phyloP scores from a whole-genome alignment of 2,888 invertebrate species.

The Himalopsyche anomala region DNA sequence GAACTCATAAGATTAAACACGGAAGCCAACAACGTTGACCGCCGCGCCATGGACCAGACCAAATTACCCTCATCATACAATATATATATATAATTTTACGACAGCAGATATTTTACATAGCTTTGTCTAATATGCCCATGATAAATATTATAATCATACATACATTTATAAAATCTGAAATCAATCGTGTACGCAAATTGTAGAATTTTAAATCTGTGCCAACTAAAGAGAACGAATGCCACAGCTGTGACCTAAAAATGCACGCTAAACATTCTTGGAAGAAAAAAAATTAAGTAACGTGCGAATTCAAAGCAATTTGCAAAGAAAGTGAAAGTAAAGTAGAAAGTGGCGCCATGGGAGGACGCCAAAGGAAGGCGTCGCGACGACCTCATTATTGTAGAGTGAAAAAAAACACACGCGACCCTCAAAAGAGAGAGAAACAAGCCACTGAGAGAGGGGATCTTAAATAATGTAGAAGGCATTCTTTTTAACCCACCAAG shows the following conservation, averaged over 20 bases:
- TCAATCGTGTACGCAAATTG: too few relatives aligned
- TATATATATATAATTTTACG: too few relatives aligned
- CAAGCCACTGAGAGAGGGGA: slow-evolving; percentile 41
- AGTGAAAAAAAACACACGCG: slow-evolving; percentile 49
- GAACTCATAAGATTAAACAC: too few relatives aligned
- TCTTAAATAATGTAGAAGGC: slow-evolving; percentile 62
- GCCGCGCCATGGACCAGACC: too few relatives aligned
- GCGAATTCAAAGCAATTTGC: slow-evolving; percentile 46
- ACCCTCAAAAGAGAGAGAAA: slow-evolving; percentile 40
- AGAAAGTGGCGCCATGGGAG: slow-evolving; percentile 49
- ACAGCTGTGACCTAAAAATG: slow-evolving; percentile 43
- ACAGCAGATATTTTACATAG: too few relatives aligned
- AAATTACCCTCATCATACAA: too few relatives aligned
- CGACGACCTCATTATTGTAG: slow-evolving; percentile 65
- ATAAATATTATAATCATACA: too few relatives aligned
- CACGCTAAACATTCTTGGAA: slow-evolving; percentile 38
- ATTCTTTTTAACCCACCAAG: slow-evolving; percentile 49
- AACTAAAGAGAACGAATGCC: neutral
- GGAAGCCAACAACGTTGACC: too few relatives aligned
- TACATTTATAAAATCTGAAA: too few relatives aligned
- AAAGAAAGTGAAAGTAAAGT: slow-evolving; percentile 59
- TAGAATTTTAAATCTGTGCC: neutral
- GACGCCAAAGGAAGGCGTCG: slow-evolving; percentile 45
- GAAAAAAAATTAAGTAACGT: slow-evolving; percentile 34
- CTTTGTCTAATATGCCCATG: too few relatives aligned